Evolutionary conservation across 2,797 vertebrate species (phyloP).

Genomic region (Muscicapa comitata): DNA sequence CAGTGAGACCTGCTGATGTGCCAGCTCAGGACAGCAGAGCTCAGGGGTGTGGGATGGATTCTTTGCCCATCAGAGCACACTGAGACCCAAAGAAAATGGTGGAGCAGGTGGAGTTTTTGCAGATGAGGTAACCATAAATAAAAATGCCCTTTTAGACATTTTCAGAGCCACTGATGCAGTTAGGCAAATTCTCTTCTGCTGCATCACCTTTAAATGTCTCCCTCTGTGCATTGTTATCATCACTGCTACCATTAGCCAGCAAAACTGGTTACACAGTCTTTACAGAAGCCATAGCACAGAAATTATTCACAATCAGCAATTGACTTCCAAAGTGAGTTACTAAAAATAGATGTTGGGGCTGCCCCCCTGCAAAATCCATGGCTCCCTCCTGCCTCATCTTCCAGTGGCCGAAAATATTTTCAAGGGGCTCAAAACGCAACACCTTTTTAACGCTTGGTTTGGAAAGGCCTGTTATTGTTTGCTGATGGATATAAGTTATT

Average conservation of each 20-base stretch:
- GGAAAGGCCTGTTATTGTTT: not conserved
- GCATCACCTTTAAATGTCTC: not conserved
- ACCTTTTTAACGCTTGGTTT: not conserved
- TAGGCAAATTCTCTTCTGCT: not conserved
- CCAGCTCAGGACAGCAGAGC: not conserved
- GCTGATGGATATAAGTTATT: not conserved
- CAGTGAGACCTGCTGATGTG: not conserved
- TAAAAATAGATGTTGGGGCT: not conserved
- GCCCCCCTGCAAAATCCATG: not conserved
- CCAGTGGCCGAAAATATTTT: not conserved
- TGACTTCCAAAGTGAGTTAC: not conserved
- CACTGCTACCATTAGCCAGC: not conserved
- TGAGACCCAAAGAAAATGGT: not conserved
- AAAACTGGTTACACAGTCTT: not conserved
- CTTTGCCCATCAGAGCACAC: too few species aligned
- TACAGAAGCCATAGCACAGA: not conserved
- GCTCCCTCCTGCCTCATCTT: not conserved
- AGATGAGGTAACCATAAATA: not conserved
- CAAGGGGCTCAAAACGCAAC: not conserved
- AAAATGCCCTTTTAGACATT: not conserved
- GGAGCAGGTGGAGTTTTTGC: not conserved
- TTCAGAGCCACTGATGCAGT: not conserved
- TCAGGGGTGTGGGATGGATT: rapidly evolving
- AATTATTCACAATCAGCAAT: not conserved
- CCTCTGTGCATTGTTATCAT: not conserved